Evolutionary conservation across 1,140 invertebrate species (phyloP).

Genomic region (Ostrea denselamellosa): DNA sequence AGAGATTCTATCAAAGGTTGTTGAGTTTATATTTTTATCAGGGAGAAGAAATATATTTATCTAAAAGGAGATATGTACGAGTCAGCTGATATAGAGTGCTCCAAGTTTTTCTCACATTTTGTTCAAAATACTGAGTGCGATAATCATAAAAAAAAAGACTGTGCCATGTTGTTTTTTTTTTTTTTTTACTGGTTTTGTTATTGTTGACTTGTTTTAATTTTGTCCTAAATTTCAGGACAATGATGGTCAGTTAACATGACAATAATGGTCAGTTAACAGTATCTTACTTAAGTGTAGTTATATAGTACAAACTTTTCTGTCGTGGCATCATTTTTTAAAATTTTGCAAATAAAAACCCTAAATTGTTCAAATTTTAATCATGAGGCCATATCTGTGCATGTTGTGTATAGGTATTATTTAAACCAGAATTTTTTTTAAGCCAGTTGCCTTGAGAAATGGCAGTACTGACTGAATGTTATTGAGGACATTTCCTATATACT

Average conservation of each 20-base stretch:
- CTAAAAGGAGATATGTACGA: not conserved
- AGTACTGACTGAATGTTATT: no score
- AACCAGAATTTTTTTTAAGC: no score
- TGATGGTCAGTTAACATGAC: not conserved
- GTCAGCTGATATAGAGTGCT: not conserved
- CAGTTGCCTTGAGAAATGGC: no score
- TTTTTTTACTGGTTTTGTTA: conserved; percentile 16
- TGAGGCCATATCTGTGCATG: no score
- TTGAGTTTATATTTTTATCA: conserved; percentile 34
- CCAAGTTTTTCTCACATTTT: not conserved
- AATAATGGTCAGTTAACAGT: not conserved
- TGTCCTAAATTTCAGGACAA: not conserved
- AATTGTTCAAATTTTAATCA: no score
- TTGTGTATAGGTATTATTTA: no score
- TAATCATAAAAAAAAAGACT: conserved; percentile 14
- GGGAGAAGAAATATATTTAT: not conserved
- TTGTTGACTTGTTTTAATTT: not conserved
- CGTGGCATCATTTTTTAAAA: no score
- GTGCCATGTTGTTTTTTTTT: no score
- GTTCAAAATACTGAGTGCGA: conserved; percentile 20
- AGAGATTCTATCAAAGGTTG: conserved; percentile 18
- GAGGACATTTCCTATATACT: no score
- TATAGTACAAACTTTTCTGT: not conserved
- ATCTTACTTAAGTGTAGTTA: not conserved
- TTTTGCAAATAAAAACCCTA: no score